Conservation (phyloP, 64 coral and sea anemone genomes). For the Hydrozoanthus tunicans region DNA sequence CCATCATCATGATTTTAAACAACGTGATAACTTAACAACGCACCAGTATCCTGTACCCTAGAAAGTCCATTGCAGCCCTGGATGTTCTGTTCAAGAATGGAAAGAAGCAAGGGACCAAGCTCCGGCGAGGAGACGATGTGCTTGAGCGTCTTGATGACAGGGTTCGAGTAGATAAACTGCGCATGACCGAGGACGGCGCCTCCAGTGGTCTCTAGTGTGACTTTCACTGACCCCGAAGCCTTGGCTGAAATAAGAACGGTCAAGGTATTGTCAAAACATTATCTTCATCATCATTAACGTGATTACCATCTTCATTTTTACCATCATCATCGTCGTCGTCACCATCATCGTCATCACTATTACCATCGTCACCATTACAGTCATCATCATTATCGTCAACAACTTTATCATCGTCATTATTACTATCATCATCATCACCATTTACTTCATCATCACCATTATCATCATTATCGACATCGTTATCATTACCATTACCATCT, state of each 20-base stretch:
- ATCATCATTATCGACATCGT: neutral
- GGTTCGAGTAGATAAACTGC: constrained; percentile 1
- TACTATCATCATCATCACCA: neutral
- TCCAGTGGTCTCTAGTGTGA: constrained; percentile 39
- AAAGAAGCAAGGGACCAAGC: constrained; percentile 1
- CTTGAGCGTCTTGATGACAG: constrained; percentile 3
- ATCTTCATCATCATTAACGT: neutral
- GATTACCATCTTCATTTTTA: neutral
- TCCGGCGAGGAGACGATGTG: neutral
- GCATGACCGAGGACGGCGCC: constrained; percentile 38
- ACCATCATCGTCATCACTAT: neutral
- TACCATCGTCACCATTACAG: neutral
- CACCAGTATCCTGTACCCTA: neutral
- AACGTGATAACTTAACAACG: neutral
- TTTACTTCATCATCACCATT: neutral
- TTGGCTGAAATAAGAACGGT: constrained; percentile 10
- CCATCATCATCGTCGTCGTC: neutral
- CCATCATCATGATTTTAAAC: too few species aligned
- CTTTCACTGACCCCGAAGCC: constrained; percentile 13
- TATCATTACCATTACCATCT: neutral
- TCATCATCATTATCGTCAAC: neutral
- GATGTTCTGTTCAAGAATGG: constrained; percentile 27
- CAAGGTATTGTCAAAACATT: neutral
- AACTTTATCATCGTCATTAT: neutral
- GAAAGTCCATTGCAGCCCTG: neutral